phyloP scores from a whole-genome alignment of 2,888 invertebrate genomes.

The Aricia artaxerxes region DNA sequence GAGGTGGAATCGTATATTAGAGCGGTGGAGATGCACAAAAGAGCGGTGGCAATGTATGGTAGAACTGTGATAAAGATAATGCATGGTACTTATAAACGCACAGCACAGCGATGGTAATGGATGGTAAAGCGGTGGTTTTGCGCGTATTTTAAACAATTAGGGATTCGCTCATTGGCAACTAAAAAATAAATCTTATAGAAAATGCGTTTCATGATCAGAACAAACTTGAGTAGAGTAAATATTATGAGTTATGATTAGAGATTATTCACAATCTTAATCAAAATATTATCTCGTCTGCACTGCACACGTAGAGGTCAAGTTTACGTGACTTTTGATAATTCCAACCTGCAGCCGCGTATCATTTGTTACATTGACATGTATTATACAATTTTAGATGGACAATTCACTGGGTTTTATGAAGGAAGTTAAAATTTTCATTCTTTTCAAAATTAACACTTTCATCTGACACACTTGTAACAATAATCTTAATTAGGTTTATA shows the following conservation, averaged over 20 bases:
- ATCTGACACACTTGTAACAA: constrained; percentile 24
- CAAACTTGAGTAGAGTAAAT: too few relatives aligned
- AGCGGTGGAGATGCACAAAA: neutral
- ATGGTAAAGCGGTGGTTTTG: too few relatives aligned
- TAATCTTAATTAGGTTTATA: constrained; percentile 5
- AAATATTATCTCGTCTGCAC: constrained; percentile 2
- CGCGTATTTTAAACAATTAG: too few relatives aligned
- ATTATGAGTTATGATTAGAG: too few relatives aligned
- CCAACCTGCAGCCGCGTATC: constrained; percentile 47
- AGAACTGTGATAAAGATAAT: too few relatives aligned
- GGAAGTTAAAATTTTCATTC: constrained; percentile 28
- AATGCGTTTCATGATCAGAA: too few relatives aligned
- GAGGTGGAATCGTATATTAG: neutral
- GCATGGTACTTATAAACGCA: too few relatives aligned
- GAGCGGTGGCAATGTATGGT: too few relatives aligned
- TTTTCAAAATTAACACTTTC: constrained; percentile 24
- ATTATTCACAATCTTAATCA: neutral
- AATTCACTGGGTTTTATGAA: constrained; percentile 16
- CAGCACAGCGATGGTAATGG: too few relatives aligned
- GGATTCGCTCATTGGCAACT: too few relatives aligned
- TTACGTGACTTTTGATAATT: constrained; percentile 60
- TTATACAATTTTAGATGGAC: constrained; percentile 49
- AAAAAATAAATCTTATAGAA: too few relatives aligned
- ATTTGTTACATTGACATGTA: constrained; percentile 59
- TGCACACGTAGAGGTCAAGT: constrained; percentile 61